Percentiles rank a stretch among this genome's conserved stretches.
Conservation (phyloP, 2,113 vertebrate species). For the Gopherus flavomarginatus region DNA sequence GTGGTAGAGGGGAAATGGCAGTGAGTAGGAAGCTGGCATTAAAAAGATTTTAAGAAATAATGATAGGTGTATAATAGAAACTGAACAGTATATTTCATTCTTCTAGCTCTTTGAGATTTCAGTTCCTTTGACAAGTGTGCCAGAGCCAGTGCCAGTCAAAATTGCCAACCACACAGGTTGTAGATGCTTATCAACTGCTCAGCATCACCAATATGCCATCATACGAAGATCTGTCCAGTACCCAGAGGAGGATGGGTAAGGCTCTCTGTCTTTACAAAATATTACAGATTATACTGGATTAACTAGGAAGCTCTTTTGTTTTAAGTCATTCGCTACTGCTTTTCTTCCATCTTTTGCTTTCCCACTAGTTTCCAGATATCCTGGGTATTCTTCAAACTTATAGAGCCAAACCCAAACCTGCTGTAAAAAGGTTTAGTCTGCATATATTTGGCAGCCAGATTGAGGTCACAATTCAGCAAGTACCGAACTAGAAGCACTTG, state of each 20-base stretch:
- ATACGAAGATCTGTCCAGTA: slow-evolving; percentile 82
- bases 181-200: slow-evolving; percentile 84
- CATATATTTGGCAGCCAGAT: neutral
- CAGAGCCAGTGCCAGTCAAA: slow-evolving; percentile 91
- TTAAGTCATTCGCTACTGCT: neutral
- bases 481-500: neutral
- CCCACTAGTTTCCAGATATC: neutral
- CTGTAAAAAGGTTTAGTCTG: neutral
- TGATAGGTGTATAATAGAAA: neutral
- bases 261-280: neutral
- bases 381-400: neutral
- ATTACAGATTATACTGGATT: neutral
- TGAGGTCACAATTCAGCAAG: neutral
- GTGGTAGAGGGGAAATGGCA: neutral
- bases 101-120: slow-evolving; percentile 91
- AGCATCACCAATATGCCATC: slow-evolving; percentile 77
- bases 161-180: slow-evolving; percentile 96
- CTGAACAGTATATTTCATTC: slow-evolving; percentile 22
- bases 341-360: neutral
- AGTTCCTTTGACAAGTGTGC: slow-evolving; percentile 89
- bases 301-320: slow-evolving; percentile 18
- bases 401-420: neutral
- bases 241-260: slow-evolving; percentile 80
- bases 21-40: neutral
- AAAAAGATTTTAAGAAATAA: neutral